phyloP scores from a whole-genome alignment of 2,797 vertebrate genomes.

The Synaphobranchus kaupii region DNA sequence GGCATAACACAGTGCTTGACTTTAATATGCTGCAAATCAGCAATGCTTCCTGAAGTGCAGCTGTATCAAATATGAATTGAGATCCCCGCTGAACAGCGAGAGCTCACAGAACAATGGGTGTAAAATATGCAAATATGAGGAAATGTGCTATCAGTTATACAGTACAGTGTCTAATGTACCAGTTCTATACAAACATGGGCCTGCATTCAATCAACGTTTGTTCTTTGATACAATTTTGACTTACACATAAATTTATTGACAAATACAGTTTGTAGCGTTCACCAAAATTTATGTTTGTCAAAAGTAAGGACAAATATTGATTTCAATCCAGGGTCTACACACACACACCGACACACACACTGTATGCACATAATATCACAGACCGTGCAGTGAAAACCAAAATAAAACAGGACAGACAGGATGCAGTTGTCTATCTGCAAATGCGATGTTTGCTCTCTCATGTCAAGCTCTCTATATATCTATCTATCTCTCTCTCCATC shows the following conservation, averaged over 20 bases:
- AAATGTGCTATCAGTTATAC: background rate
- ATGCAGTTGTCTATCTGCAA: background rate
- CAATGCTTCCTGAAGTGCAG: background rate
- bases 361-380: too few relatives aligned
- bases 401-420: background rate
- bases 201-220: background rate
- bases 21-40: constrained; percentile 28
- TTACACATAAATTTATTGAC: background rate
- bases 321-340: background rate
- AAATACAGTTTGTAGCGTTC: background rate
- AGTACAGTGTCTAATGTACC: background rate
- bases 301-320: background rate
- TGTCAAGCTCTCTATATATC: too few relatives aligned
- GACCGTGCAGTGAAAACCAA: too few relatives aligned
- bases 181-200: background rate
- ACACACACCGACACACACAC: background rate
- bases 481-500: too few relatives aligned
- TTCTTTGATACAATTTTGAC: background rate
- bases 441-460: background rate
- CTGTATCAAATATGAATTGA: background rate
- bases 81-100: background rate
- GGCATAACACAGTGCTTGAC: constrained; percentile 44
- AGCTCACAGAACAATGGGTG: background rate
- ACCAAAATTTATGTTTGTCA: background rate
- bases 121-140: background rate